Base-by-base conservation (phyloP, 2,888 invertebrate species). In the Holacanthella duospinosa region DNA sequence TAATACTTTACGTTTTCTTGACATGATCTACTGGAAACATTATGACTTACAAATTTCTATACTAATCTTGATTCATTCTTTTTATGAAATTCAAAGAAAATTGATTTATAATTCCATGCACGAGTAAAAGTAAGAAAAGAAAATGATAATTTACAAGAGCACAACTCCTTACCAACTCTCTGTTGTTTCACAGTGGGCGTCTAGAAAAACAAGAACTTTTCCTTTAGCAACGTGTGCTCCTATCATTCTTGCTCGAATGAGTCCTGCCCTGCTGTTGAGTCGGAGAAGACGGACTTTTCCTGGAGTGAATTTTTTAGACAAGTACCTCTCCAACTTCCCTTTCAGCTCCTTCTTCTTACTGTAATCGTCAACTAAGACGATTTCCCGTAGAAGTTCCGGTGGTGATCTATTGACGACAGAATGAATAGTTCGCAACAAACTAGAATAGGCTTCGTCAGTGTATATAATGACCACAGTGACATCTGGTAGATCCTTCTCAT, bases 341-440 rank as follows among this genome's bases (percentile, higher is more conserved):
- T 85, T 85, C 68, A 88, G 79, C 74, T 88, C 71, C 76, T 68
- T 55, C 43, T 68, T 68, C 44, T 89, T 88, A 70, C 93, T 93
- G 77, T 86, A 86, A 78, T 97, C 96, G 76, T 97, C 95, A n/a
- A 96, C 87, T 12, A 97, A 80, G 74, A 97, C 88, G 64, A 97
- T 88, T 80, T 97, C 95, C 76, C 91, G 86, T 19, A 97, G 80
- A 74, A 88, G 82, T 66, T 78, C 80, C 69, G 79, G 81, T 43
- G 84, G 88, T 74, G 85, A 86, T 78, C 85, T 79, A 75, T 89
- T 86, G 60, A 93, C 79, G n/a, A 93, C 90, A 75, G 89, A 90
- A 83, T 90, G 88, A n/a, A 92, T 83, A 0, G 93, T 93, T 64
- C 93, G 78, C 44, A 92, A 75, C 53, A 93, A 80, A 44, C 90